Conservation (phyloP, 2,113 vertebrate genomes). For the Drymodes brunneopygia region DNA sequence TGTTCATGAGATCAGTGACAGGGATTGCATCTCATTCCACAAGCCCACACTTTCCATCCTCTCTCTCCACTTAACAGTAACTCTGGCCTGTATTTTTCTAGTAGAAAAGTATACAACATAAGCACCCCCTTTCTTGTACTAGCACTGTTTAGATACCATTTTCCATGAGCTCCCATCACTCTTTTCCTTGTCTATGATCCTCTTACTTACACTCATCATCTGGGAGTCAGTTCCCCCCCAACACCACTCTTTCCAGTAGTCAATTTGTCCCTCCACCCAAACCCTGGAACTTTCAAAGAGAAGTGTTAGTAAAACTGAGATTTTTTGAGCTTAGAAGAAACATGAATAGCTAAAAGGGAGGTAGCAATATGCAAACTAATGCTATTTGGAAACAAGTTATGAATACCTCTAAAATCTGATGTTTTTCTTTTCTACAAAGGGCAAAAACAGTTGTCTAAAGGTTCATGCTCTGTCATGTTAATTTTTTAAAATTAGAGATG, state of each 20-base stretch:
- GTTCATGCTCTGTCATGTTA: background rate
- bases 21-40: background rate
- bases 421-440: background rate
- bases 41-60: background rate
- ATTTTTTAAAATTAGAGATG: background rate
- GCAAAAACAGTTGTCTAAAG: background rate
- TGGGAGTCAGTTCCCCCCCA: background rate
- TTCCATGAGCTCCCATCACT: background rate
- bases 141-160: background rate
- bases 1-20: background rate
- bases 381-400: background rate
- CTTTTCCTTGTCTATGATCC: background rate
- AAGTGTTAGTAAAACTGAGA: background rate
- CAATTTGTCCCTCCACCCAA: background rate
- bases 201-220: background rate
- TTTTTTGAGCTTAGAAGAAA: background rate
- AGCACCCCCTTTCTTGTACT: background rate
- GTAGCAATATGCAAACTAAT: background rate
- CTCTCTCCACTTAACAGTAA: background rate
- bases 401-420: background rate
- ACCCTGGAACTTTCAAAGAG: background rate
- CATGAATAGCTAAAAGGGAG: background rate
- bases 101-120: background rate
- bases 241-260: background rate
- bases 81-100: background rate